Evolutionary conservation across 2,888 invertebrate genomes (phyloP), one percentile per base, ranked within the genome.

Genomic region (Cerceris ruficornis): DNA sequence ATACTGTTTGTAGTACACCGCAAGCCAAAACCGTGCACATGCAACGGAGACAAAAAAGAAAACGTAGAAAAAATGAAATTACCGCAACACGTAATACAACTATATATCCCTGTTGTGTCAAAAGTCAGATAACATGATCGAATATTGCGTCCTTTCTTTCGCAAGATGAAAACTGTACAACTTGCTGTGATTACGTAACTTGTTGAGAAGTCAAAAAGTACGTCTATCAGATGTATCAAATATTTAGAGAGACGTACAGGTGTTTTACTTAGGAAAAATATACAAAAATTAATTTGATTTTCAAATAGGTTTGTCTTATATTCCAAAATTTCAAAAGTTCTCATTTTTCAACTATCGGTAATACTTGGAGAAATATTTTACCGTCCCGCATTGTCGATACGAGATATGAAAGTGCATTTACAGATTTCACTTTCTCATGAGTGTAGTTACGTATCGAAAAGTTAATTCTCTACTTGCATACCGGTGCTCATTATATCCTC

Each of bases 1-100:
- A 77, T 77, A 75, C 59, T 55, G 28, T 28, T 60, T 65, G 68
- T 75, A 69, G n/a, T 28, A 28, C 15, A 66, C 77, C 77, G 61
- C 66, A 66, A 69, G 57, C 67, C 42, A 61, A 69, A 69, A 67
- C 65, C 61, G 42, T 57, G 17, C 28, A 15, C 14, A 39, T 8
- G 14, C 14, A 28, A 42, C n/a, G n/a, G 43, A n/a, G 43, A 17
- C 17, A 15, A 7, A 43, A 42, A 43, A 43, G 15, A 46, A 15
- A 11, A 61, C 57, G 66, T 28, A 28, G 28, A 28, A 28, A 28
- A 28, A 28, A 77, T 69, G 61, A 50, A 75, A 69, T 75, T 77
- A 69, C 69, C 7, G 46, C 46, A 46, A 8, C 46, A 11, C 8
- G 46, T 8, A 46, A 6, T 11, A 11, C 28, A 28, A 28, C 28